Conservation (phyloP, 37 sponge, comb jelly and placozoan species). For the Eunapius fragilis region DNA sequence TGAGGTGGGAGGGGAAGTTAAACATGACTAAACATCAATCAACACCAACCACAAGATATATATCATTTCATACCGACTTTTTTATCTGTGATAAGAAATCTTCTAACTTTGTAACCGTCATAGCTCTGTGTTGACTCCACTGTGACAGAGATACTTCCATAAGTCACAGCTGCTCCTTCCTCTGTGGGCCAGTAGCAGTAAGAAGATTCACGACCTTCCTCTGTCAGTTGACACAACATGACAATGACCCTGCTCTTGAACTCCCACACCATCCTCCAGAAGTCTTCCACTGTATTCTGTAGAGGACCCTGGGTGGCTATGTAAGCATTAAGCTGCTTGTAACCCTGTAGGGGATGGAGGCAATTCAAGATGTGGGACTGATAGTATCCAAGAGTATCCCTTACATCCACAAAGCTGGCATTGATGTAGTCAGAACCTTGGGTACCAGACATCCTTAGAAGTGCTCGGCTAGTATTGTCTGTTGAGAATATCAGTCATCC, state of each 20-base stretch:
- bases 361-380: background rate
- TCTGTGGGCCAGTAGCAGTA: slow-evolving; percentile 53
- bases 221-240: slow-evolving; percentile 38
- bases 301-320: slow-evolving; percentile 72
- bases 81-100: slow-evolving; percentile 22
- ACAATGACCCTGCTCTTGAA: slow-evolving; percentile 54
- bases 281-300: slow-evolving; percentile 42
- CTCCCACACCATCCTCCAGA: slow-evolving; percentile 69
- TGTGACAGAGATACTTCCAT: slow-evolving; percentile 68
- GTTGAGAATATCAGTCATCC: background rate
- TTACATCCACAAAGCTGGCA: slow-evolving; percentile 79
- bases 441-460: slow-evolving; percentile 51
- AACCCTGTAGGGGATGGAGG: slow-evolving; percentile 37
- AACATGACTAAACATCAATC: background rate
- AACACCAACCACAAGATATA: background rate
- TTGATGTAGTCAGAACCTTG: slow-evolving; percentile 76
- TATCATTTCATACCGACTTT: slow-evolving; percentile 5
- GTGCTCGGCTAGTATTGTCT: slow-evolving; percentile 53
- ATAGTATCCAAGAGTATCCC: background rate
- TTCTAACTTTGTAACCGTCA: slow-evolving; percentile 20
- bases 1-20: background rate
- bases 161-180: slow-evolving; percentile 37
- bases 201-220: slow-evolving; percentile 47
- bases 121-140: slow-evolving; percentile 35
- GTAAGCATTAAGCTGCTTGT: slow-evolving; percentile 75